A percentile compares a stretch with the other conserved stretches of the same genome.
Conservation (phyloP, 2,113 vertebrate species). For the Salvelinus alpinus region DNA sequence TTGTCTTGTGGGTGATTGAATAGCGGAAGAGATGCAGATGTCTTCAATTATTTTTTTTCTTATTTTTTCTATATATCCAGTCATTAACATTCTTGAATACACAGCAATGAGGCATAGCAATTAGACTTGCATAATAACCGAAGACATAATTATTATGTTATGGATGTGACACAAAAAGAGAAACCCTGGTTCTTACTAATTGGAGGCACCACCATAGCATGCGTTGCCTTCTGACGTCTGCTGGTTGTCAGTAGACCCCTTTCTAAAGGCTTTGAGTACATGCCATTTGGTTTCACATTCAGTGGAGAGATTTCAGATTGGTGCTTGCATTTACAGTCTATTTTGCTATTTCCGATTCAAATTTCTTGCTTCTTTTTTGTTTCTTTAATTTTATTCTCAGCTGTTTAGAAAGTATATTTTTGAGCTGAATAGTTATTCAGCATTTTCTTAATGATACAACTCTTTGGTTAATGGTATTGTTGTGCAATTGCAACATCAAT, state of each 20-base stretch:
- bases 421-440: neutral
- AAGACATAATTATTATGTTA: conserved; percentile 53
- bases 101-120: conserved; percentile 42
- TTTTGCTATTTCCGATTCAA: neutral
- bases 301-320: neutral
- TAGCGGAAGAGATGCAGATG: conserved; percentile 45
- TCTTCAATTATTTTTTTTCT: conserved; percentile 40
- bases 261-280: neutral
- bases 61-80: conserved; percentile 17
- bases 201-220: conserved; percentile 5
- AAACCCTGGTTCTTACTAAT: conserved; percentile 26
- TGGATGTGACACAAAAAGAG: conserved; percentile 34
- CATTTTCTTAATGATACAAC: neutral
- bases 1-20: conserved; percentile 40
- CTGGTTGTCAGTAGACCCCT: neutral
- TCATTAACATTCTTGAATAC: conserved; percentile 51
- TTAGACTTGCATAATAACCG: conserved; percentile 48
- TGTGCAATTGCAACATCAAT: neutral
- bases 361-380: neutral
- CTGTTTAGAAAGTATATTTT: neutral
- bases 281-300: neutral
- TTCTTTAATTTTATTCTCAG: neutral
- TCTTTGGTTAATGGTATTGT: neutral
- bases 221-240: conserved; percentile 1
- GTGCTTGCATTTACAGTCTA: neutral